Conservation (phyloP, 1,140 invertebrate genomes). For the Drosophila prosaltans region DNA sequence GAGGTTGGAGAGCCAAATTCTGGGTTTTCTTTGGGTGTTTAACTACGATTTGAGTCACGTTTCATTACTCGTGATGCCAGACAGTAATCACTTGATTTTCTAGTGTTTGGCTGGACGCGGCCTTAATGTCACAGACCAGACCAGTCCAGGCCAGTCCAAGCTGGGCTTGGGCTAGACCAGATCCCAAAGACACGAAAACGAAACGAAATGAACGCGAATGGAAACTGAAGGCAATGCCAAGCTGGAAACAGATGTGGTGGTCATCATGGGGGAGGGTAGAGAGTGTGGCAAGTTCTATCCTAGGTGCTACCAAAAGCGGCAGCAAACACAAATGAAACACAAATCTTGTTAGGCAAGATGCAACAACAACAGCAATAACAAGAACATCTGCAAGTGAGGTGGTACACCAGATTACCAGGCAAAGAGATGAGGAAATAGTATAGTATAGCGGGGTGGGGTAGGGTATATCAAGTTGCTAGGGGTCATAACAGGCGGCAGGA, state of each 20-base stretch:
- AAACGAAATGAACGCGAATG: slow-evolving; percentile 5
- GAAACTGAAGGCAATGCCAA: not conserved
- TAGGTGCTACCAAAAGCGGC: slow-evolving; percentile 59
- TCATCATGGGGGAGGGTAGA: not conserved
- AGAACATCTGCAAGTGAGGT: slow-evolving; percentile 14
- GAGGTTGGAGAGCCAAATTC: slow-evolving; percentile 19
- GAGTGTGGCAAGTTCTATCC: slow-evolving; percentile 24
- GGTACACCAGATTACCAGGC: too few species aligned
- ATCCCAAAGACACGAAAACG: slow-evolving; percentile 38
- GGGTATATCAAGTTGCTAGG: not conserved
- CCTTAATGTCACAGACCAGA: slow-evolving; percentile 48
- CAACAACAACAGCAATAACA: slow-evolving; percentile 3
- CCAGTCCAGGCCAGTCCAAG: slow-evolving; percentile 16
- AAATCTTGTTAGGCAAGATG: slow-evolving; percentile 38
- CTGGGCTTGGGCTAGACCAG: not conserved
- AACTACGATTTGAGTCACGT: slow-evolving; percentile 81
- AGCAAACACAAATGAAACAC: slow-evolving; percentile 27
- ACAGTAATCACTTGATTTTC: slow-evolving; percentile 80
- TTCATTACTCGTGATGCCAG: slow-evolving; percentile 80
- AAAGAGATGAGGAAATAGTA: too few species aligned
- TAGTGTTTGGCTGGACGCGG: slow-evolving; percentile 27
- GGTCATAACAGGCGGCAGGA: slow-evolving; percentile 16
- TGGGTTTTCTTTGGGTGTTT: slow-evolving; percentile 61
- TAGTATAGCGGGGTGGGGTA: not conserved
- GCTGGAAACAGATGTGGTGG: not conserved